phyloP scores from a whole-genome alignment of 2,113 vertebrate species.

The Cinclus mexicanus region DNA sequence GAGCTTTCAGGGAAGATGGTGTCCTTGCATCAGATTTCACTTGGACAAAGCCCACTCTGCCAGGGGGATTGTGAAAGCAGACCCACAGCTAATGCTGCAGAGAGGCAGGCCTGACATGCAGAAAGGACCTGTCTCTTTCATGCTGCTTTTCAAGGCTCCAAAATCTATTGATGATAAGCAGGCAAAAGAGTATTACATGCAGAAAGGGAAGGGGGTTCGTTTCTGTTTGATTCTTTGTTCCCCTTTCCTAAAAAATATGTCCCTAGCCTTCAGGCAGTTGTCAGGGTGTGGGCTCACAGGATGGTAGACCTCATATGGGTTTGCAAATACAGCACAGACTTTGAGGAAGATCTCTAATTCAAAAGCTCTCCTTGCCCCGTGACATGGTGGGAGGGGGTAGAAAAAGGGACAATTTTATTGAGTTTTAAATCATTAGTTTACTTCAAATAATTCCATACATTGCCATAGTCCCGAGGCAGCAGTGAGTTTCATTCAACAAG shows the following conservation, averaged over 20 bases:
- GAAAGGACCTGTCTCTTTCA: not conserved
- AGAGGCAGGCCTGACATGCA: not conserved
- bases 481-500: not conserved
- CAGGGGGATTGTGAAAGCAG: fast-evolving
- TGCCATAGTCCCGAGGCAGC: not conserved
- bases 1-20: not conserved
- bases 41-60: fast-evolving
- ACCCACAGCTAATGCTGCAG: not conserved
- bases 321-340: not conserved
- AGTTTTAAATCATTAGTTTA: not conserved
- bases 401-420: not conserved
- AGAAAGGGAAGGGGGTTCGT: not conserved
- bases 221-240: not conserved
- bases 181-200: not conserved
- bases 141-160: not conserved
- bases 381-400: not conserved
- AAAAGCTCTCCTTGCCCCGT: not conserved
- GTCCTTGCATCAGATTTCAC: not conserved
- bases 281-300: fast-evolving
- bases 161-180: not conserved
- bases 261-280: not conserved
- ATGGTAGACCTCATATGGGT: not conserved
- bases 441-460: not conserved
- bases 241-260: not conserved
- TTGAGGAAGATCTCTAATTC: not conserved